Conservation (phyloP, 2,888 invertebrate genomes). For the Muscina levida region DNA sequence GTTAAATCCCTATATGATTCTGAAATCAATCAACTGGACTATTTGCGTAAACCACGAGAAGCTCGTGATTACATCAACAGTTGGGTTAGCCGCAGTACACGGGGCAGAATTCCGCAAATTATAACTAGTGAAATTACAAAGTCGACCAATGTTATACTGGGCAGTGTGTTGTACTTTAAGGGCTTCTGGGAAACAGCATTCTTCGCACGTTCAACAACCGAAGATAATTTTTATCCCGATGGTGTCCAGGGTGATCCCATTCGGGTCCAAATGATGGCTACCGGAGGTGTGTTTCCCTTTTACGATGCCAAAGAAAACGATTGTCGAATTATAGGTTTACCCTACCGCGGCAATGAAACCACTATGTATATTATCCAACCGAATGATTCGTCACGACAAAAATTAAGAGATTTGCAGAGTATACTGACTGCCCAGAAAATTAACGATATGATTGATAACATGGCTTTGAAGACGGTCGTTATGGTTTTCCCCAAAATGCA, state of each 20-base stretch:
- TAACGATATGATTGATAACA: constrained; percentile 75
- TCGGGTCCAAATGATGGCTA: constrained; percentile 84
- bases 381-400: constrained; percentile 79
- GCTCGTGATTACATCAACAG: constrained; percentile 81
- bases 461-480: constrained; percentile 79
- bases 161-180: constrained; percentile 85
- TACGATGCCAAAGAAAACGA: constrained; percentile 76
- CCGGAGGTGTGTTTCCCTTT: constrained; percentile 83
- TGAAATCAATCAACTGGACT: constrained; percentile 82
- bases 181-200: constrained; percentile 84
- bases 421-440: constrained; percentile 80
- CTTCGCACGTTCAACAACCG: constrained; percentile 80
- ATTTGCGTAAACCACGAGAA: constrained; percentile 74
- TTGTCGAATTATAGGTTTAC: constrained; percentile 84
- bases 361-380: constrained; percentile 86
- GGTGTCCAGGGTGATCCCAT: constrained; percentile 77
- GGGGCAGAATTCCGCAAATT: constrained; percentile 82
- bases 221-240: constrained; percentile 81
- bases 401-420: constrained; percentile 80
- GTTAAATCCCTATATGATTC: constrained; percentile 81
- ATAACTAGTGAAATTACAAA: constrained; percentile 80
- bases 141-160: constrained; percentile 82
- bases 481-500: constrained; percentile 87
- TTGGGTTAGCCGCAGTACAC: constrained; percentile 83
- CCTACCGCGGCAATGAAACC: constrained; percentile 84